Evolutionary conservation across 2,888 invertebrate species (phyloP).

Genomic region (Dendrolimus pini): DNA sequence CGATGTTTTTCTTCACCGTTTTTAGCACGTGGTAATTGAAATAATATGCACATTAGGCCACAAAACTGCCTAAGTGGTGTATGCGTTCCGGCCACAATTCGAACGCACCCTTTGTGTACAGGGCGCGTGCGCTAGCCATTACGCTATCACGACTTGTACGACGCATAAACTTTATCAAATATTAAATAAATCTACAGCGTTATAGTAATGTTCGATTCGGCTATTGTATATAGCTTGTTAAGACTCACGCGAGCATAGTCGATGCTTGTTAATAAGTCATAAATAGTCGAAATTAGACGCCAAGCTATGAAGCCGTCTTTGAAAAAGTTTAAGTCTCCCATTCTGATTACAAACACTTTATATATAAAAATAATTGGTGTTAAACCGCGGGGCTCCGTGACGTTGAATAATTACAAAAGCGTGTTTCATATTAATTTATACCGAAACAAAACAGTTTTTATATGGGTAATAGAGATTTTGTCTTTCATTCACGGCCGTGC

Average conservation of each 20-base stretch:
- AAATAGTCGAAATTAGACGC: constrained; percentile 6
- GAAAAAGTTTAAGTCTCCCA: constrained; percentile 12
- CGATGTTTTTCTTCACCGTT: no score
- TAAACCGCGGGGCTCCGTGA: constrained; percentile 32
- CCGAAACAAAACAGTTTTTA: constrained; percentile 35
- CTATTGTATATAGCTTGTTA: constrained; percentile 12
- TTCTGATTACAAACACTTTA: constrained; percentile 31
- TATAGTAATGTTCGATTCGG: constrained; percentile 9
- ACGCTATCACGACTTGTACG: no score
- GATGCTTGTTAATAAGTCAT: constrained; percentile 3
- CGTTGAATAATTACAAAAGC: constrained; percentile 31
- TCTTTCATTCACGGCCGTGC: constrained; percentile 25
- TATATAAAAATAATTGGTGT: constrained; percentile 40
- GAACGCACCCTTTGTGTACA: no score
- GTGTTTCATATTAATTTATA: constrained; percentile 28
- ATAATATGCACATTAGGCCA: no score
- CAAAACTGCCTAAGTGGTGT: no score
- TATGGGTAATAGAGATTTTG: constrained; percentile 28
- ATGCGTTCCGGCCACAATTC: no score
- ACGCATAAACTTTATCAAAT: no score
- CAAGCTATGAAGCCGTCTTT: not conserved
- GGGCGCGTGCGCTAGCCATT: no score
- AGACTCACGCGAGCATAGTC: constrained; percentile 6
- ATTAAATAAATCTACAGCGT: not conserved
- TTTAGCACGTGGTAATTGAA: no score